Evolutionary conservation across 1,140 invertebrate species (phyloP), one percentile per base, ranked within the genome.

Genomic region (Drosophila equinoxialis): DNA sequence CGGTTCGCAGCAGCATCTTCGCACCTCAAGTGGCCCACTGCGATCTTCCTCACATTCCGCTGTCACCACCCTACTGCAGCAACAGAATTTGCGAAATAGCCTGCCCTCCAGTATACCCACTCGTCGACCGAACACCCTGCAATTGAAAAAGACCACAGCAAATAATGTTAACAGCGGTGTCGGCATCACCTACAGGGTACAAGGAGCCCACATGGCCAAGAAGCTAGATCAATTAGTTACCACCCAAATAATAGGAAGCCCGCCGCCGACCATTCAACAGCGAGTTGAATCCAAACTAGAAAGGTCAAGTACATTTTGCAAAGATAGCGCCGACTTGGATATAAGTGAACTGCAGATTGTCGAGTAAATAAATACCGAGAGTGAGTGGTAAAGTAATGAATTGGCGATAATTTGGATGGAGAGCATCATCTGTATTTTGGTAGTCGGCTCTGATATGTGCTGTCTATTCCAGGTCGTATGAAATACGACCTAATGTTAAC

Each of bases 301-400:
- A 61, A 81, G 91, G 20, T 92, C 91, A 3, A 92, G 90, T 71
- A 92, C 91, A 6, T 92, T 92, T 41, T 92, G 90, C 73, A 92
- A 92, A 72, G 91, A 92, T 7, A 77, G 77, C 58, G 81, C 91
- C 20, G 91, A 92, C 66, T 41, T 91, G 72, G 80, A 83, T 57
- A 61, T 91, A 3, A 78, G 78, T 30, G 89, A 92, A 37, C 78
- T 92, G 67, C 90, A 92, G 62, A 91, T 92, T 45, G 89, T 92
- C 41, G 91, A 92, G 68, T 92, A 90, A 69, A 65, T 92, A 90
- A 69, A 65, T 51, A 20, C 17, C 11, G 51, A 14, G 6, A 30
- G 30, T 30, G 30, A 30, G 30, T 6, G 30, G 30, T 30, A 17
- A 20, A 20, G 6, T 48, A 17, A 14, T 48, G 45, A 48, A 17